phyloP scores from a whole-genome alignment of 1,140 invertebrate species.

The Ceratoteleas bidentatus region DNA sequence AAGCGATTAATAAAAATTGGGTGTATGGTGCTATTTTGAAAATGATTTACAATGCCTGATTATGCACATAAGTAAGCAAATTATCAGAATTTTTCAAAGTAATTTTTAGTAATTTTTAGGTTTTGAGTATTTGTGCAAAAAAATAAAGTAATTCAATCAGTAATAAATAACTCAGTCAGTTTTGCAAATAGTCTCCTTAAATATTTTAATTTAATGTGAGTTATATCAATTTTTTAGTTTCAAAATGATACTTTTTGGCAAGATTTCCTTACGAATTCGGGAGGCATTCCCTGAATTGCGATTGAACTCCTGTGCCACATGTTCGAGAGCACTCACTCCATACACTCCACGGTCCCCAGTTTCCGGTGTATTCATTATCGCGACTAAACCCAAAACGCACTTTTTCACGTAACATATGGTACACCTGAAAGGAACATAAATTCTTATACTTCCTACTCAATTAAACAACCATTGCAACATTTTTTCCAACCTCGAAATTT shows the following conservation, averaged over 20 bases:
- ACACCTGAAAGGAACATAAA: slow-evolving; percentile 68
- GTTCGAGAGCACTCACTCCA: slow-evolving; percentile 79
- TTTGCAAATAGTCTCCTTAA: too few species aligned
- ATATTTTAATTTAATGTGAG: too few species aligned
- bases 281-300: slow-evolving; percentile 77
- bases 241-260: background rate
- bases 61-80: too few species aligned
- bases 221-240: background rate
- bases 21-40: too few species aligned
- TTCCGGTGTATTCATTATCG: slow-evolving; percentile 75
- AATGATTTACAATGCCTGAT: too few species aligned
- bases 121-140: too few species aligned
- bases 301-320: slow-evolving; percentile 79
- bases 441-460: background rate
- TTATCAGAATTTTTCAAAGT: too few species aligned
- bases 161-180: too few species aligned
- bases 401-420: slow-evolving; percentile 77
- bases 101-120: too few species aligned
- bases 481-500: background rate
- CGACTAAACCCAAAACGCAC: slow-evolving; percentile 72
- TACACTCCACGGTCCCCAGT: slow-evolving; percentile 78
- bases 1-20: too few species aligned
- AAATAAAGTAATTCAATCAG: too few species aligned
- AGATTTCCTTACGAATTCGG: slow-evolving; percentile 69
- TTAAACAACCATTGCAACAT: too few species aligned